Base-by-base conservation (phyloP, 2,888 invertebrate species). In the Anoncus sp. region DNA sequence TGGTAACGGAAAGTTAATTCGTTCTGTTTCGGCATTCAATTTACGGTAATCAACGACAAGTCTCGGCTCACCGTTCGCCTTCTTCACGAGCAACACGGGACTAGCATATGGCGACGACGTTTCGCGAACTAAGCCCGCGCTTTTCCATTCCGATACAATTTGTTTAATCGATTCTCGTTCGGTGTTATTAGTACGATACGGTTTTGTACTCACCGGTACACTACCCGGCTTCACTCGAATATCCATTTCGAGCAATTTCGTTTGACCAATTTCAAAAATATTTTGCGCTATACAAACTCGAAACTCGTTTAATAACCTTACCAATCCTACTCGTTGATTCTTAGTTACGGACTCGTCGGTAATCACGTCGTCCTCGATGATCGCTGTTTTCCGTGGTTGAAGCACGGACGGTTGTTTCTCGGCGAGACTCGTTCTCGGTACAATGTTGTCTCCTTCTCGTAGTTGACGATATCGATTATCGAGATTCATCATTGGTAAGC, bases 101-200 rank as follows among this genome's bases (percentile, higher is more conserved):
- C 76, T 76, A 12, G 74, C 74, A 40, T 65, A 76, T 0, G 69
- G 53, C 2, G 70, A 73, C 9, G 59, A 49, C 0, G 73, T 67
- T 38, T 80, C 74, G 14, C 63, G 22, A 7, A 77, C 75, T 7
- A 83, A 69, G 5, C 82, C 82, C 3, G 66, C 66, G 7, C 49
- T 18, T 62, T 70, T 65, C 81, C 77, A 80, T 7, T 83, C 79
- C 0, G 49, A n/a, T 12, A 82, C 73, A 16, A 81, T 79, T 22
- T 72, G 20, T 20, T 51, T 70, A 7, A 83, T 81, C 3, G 38
- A 49, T n/a, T 66, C 71, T 9, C 80, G 78, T 27, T 81, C 77
- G 12, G 31, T 38, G 9, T 24, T 22, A 14, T 74, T 73, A 2
- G 71, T 63, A 3, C 77, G 69, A 24, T 77, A 80, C 3, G 80